phyloP scores from a whole-genome alignment of 2,797 vertebrate genomes.

The Coregonus sp. region DNA sequence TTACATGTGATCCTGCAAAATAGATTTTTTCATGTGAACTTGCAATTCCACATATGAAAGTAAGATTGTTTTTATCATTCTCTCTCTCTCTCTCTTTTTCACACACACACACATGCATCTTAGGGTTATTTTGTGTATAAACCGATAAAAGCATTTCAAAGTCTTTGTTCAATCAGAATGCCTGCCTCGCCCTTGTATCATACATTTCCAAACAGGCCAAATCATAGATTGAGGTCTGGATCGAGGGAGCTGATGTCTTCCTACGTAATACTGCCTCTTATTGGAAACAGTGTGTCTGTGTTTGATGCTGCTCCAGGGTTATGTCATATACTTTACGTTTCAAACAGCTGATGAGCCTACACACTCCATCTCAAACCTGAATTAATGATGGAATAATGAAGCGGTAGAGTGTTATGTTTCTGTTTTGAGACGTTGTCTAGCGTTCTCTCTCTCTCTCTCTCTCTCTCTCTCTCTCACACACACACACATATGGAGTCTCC shows the following conservation, averaged over 20 bases:
- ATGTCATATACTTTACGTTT: slow-evolving; percentile 36
- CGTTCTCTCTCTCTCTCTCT: not conserved
- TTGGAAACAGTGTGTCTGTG: slow-evolving; percentile 54
- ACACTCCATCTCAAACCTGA: slow-evolving; percentile 9
- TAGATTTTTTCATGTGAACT: no score
- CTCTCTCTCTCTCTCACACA: no score
- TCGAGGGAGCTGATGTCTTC: slow-evolving; percentile 43
- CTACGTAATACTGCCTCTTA: slow-evolving; percentile 49
- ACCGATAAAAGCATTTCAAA: not conserved
- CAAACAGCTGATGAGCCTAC: slow-evolving; percentile 47
- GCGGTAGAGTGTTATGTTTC: slow-evolving; percentile 21
- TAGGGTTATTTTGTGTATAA: not conserved
- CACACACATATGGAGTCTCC: not conserved
- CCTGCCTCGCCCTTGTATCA: no score
- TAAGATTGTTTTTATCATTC: no score
- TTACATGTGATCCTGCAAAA: no score
- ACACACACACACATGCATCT: not conserved
- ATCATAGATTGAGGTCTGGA: slow-evolving; percentile 6
- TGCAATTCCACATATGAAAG: no score
- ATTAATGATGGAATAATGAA: slow-evolving; percentile 46
- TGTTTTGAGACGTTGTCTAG: slow-evolving; percentile 11
- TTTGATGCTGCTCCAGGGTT: slow-evolving; percentile 58
- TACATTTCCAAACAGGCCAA: no score
- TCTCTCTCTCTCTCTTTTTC: no score
- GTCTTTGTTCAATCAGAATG: no score